These are phyloP conservation scores for Acanthis flammea DNA, from an alignment of 2,797 vertebrate genomes.

Conservation along the genomic window DNA sequence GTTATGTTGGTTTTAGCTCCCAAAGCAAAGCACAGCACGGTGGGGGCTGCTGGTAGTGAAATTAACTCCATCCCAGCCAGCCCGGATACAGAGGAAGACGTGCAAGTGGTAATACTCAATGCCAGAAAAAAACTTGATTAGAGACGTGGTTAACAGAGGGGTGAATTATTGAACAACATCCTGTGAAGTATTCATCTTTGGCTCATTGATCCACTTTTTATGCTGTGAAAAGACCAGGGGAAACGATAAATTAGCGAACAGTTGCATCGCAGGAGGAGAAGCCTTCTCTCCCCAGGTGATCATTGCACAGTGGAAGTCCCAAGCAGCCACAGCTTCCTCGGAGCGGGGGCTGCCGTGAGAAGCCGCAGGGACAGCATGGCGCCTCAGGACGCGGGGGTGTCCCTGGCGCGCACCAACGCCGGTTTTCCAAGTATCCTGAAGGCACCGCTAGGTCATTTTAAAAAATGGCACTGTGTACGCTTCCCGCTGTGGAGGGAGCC, in stretches of 20 bases:
- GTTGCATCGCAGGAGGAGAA: not conserved
- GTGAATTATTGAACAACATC: not conserved
- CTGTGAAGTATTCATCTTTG: not conserved
- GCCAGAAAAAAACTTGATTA: not conserved
- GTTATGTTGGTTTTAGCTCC: not conserved
- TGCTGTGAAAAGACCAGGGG: not conserved
- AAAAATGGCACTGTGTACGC: not conserved
- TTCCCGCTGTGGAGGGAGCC: not conserved
- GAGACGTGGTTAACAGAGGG: not conserved
- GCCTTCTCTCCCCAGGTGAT: not conserved
- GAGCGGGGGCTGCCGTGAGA: too few species aligned
- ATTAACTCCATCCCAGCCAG: not conserved
- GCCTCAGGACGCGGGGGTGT: not conserved
- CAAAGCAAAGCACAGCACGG: not conserved
- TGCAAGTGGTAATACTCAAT: fast-evolving
- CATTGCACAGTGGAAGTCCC: not conserved
- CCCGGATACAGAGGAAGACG: fast-evolving
- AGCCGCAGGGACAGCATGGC: not conserved
- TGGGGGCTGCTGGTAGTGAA: not conserved
- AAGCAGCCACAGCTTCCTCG: not conserved
- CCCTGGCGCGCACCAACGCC: not conserved
- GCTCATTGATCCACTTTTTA: not conserved
- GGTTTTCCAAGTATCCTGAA: not conserved
- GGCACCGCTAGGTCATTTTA: not conserved
- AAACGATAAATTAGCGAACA: not conserved